Conservation (phyloP, 35 echinoderm and acorn worm genomes). For the Heliocidaris tuberculata region DNA sequence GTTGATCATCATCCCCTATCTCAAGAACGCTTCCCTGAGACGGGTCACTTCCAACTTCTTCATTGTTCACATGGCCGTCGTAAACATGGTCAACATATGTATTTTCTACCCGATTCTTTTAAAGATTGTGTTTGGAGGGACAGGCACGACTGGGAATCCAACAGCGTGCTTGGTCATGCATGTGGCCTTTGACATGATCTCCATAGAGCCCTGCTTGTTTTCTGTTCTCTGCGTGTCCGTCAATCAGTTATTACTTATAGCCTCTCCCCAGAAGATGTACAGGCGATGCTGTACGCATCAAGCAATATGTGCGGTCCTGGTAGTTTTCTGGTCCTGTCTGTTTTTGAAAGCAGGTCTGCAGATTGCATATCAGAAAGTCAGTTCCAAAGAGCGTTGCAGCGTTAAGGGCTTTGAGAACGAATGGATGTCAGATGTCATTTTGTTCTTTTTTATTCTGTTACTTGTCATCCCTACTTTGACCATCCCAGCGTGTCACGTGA, state of each 20-base stretch:
- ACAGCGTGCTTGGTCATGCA: background rate
- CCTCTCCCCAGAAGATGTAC: background rate
- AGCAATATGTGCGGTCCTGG: background rate
- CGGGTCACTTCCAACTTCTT: background rate
- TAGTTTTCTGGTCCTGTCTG: background rate
- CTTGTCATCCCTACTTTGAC: background rate
- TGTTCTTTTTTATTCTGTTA: background rate
- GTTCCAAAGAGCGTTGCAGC: background rate
- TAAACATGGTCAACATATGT: constrained; percentile 17
- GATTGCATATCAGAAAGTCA: background rate
- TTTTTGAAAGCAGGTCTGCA: background rate
- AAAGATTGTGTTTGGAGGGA: background rate
- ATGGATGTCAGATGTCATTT: background rate
- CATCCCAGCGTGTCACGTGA: background rate
- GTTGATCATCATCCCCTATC: background rate
- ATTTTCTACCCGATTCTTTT: background rate
- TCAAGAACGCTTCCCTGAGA: background rate
- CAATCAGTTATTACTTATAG: constrained; percentile 1
- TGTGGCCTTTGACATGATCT: constrained; percentile 26
- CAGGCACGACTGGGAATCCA: background rate
- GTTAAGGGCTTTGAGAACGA: background rate
- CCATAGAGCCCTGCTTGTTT: background rate
- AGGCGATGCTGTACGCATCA: background rate
- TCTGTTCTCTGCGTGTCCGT: background rate
- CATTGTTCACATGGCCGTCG: background rate